Conservation (phyloP, 2,797 vertebrate genomes). For the Buceros bicornis region DNA sequence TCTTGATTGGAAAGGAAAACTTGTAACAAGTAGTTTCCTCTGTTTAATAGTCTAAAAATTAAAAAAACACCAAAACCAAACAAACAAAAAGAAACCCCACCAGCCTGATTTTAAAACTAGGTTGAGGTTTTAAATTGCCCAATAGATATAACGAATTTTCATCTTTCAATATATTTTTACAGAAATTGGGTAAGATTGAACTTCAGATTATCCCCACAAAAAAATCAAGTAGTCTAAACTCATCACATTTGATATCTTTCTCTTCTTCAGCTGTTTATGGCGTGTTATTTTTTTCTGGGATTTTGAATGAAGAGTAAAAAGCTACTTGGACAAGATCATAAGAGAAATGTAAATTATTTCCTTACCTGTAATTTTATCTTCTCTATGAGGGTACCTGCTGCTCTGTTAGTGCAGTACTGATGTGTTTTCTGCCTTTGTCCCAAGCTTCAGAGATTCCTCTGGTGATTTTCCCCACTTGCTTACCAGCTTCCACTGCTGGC, state of each 20-base stretch:
- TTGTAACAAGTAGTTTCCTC: not conserved
- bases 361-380: conserved; percentile 68
- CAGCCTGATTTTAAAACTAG: not conserved
- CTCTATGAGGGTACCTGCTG: conserved; percentile 62
- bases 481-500: conserved; percentile 60
- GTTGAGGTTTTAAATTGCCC: not conserved
- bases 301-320: not conserved
- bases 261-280: not conserved
- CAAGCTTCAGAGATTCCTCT: conserved; percentile 61
- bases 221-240: not conserved
- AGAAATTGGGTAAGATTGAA: not conserved
- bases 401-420: conserved; percentile 50
- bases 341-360: conserved; percentile 47
- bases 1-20: not conserved
- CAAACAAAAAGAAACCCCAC: not conserved
- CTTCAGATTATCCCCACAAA: not conserved
- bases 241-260: not conserved
- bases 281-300: not conserved
- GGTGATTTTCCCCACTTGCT: conserved; percentile 56
- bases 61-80: not conserved
- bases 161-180: not conserved
- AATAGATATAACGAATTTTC: not conserved
- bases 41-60: not conserved
- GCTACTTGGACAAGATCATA: not conserved
- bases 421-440: conserved; percentile 70